These are phyloP conservation scores for Vireo altiloquus DNA, from an alignment of 2,113 vertebrate genomes.

Conservation along the genomic window DNA sequence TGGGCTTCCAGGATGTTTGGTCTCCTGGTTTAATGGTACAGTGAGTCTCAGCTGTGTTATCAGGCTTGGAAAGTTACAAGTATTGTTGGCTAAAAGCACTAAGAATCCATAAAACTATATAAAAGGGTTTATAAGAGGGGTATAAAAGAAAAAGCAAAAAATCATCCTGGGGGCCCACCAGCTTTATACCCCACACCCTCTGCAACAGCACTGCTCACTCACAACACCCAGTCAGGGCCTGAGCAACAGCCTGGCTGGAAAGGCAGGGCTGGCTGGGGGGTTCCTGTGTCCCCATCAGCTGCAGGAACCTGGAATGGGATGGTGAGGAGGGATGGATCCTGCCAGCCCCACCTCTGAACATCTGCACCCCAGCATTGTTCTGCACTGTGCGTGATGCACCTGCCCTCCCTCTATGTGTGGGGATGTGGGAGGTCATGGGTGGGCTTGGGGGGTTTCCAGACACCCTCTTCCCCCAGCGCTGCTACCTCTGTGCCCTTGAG, in stretches of 20 bases:
- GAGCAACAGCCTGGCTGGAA: neutral
- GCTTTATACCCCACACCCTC: neutral
- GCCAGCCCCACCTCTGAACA: neutral
- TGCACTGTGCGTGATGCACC: accelerated
- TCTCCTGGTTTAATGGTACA: too few relatives aligned
- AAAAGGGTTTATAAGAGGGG: too few relatives aligned
- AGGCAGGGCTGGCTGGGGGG: neutral
- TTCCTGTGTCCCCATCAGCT: neutral
- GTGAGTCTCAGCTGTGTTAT: too few relatives aligned
- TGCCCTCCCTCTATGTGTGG: accelerated
- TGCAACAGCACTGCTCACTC: accelerated
- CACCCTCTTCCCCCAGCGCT: neutral
- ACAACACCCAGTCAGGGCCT: accelerated
- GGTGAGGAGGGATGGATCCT: neutral
- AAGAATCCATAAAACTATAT: too few relatives aligned
- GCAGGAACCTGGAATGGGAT: accelerated
- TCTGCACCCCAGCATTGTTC: neutral
- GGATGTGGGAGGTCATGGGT: too few relatives aligned
- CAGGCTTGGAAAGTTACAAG: too few relatives aligned
- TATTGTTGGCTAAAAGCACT: too few relatives aligned
- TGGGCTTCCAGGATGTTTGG: too few relatives aligned
- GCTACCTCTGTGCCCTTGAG: neutral
- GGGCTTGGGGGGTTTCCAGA: neutral
- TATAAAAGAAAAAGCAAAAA: too few relatives aligned
- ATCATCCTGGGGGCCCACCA: too few relatives aligned